These are phyloP conservation scores for Drosophila repletoides DNA, from an alignment of 1,140 invertebrate species.

Conservation along the genomic window DNA sequence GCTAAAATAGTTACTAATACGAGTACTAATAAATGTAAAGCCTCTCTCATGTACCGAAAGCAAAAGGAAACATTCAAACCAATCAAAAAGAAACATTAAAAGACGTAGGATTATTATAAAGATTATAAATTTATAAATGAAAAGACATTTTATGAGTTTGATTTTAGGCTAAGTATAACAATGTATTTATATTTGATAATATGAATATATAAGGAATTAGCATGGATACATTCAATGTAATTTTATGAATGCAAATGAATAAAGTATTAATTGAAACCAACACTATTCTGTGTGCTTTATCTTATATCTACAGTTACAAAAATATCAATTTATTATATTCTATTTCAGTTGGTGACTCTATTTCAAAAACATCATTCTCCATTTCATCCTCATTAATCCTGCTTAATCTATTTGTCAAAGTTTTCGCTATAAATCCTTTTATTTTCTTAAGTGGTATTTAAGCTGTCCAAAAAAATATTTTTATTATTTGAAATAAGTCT, in stretches of 20 bases:
- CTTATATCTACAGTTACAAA: not conserved
- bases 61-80: constrained; percentile 19
- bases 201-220: constrained; percentile 9
- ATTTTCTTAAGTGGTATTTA: too few relatives aligned
- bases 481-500: too few relatives aligned
- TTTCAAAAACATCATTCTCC: too few relatives aligned
- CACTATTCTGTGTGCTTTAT: not conserved
- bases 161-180: constrained; percentile 27
- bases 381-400: too few relatives aligned
- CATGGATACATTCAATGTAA: constrained; percentile 53
- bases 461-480: too few relatives aligned
- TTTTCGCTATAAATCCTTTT: too few relatives aligned
- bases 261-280: constrained; percentile 79
- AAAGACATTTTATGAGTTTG: constrained; percentile 40
- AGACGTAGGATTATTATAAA: not conserved
- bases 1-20: constrained; percentile 65
- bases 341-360: too few relatives aligned
- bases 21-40: constrained; percentile 40
- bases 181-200: constrained; percentile 67
- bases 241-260: constrained; percentile 65
- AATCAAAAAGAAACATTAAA: constrained; percentile 15
- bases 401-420: too few relatives aligned
- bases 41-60: constrained; percentile 34
- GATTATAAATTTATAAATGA: constrained; percentile 3
- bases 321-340: too few relatives aligned